Percentiles rank a stretch among this genome's conserved stretches.
phyloP scores from a whole-genome alignment of 2,113 vertebrate genomes.

The Albula glossodonta region DNA sequence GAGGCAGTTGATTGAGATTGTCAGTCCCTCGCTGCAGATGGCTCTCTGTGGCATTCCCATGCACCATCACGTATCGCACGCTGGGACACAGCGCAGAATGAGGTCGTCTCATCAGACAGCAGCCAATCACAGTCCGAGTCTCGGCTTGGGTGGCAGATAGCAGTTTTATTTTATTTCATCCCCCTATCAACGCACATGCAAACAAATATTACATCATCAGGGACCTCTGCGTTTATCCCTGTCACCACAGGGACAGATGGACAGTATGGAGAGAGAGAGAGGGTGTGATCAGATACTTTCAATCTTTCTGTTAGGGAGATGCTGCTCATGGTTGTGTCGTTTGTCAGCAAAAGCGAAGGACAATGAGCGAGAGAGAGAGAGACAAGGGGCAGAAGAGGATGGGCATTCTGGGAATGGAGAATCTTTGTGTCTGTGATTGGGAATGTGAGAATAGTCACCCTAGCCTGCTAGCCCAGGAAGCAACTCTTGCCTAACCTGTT shows the following conservation, averaged over 20 bases:
- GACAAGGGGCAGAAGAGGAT: not conserved
- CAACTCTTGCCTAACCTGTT: not conserved
- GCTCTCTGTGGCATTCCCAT: not conserved
- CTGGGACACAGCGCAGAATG: constrained; percentile 6
- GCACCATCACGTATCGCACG: not conserved
- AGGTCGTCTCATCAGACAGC: not conserved
- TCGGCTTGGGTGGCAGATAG: not conserved
- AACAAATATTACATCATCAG: constrained; percentile 17
- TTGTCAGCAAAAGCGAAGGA: not conserved
- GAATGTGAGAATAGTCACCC: not conserved
- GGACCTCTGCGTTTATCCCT: not conserved
- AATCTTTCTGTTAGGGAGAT: constrained; percentile 14
- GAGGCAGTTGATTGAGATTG: not conserved
- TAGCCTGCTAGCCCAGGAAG: not conserved
- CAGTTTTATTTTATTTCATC: not conserved
- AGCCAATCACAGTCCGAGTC: constrained; percentile 12
- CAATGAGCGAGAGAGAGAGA: not conserved
- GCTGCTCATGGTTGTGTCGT: constrained; percentile 13
- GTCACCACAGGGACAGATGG: not conserved
- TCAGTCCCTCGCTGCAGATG: not conserved
- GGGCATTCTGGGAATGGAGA: not conserved
- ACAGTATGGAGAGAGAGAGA: constrained; percentile 2
- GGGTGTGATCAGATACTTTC: not conserved
- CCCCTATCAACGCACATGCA: not conserved
- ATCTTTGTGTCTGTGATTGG: not conserved